A percentile compares a stretch with the other conserved stretches of the same genome.
These are phyloP conservation scores for Diorhabda carinulata DNA, from an alignment of 1,140 invertebrate species.

Conservation along the genomic window DNA sequence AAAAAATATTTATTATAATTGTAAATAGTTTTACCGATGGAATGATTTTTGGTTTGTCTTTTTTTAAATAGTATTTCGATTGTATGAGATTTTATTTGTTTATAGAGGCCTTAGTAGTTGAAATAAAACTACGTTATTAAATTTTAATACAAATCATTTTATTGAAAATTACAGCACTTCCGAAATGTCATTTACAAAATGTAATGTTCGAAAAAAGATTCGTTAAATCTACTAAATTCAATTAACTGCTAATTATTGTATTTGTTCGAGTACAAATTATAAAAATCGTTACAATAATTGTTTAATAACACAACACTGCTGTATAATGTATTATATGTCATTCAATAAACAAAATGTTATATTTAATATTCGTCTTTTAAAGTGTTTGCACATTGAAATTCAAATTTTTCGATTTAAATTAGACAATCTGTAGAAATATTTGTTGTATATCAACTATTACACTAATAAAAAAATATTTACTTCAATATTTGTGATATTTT, in stretches of 20 bases:
- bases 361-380: conserved; percentile 16
- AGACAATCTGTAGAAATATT: conserved; percentile 22
- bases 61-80: conserved; percentile 8
- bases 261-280: conserved; percentile 32
- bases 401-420: conserved; percentile 24
- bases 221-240: conserved; percentile 14
- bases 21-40: conserved; percentile 24
- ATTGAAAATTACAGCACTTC: conserved; percentile 6
- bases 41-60: conserved; percentile 7
- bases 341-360: conserved; percentile 25
- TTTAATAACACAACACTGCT: conserved; percentile 28
- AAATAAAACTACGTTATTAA: background rate
- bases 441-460: background rate
- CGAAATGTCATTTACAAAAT: conserved; percentile 11
- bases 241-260: conserved; percentile 26
- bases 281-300: conserved; percentile 24
- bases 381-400: conserved; percentile 24
- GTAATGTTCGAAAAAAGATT: conserved; percentile 13
- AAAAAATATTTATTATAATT: conserved; percentile 16
- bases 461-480: conserved; percentile 4
- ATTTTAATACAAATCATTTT: conserved; percentile 6
- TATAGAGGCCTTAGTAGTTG: conserved; percentile 22
- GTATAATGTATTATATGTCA: conserved; percentile 28
- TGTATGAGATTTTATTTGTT: conserved; percentile 4
- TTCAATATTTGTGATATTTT: background rate